phyloP scores from a whole-genome alignment of 2,797 vertebrate genomes.

The Tamandua tetradactyla region DNA sequence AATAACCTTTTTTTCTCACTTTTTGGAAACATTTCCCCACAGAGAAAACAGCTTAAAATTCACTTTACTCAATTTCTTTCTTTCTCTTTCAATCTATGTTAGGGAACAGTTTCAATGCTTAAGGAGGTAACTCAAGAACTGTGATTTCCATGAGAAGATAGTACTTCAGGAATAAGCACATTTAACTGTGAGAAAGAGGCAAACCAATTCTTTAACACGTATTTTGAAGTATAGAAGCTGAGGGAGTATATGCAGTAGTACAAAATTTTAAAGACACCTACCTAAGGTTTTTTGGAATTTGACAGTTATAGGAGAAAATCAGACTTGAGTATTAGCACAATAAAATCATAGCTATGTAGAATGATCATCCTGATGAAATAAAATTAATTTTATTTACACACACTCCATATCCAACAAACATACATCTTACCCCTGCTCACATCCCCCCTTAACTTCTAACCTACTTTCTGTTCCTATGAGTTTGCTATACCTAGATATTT shows the following conservation, averaged over 20 bases:
- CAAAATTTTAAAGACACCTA: neutral
- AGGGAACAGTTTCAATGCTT: neutral
- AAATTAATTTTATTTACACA: too few relatives aligned
- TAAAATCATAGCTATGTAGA: neutral
- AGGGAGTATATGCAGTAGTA: neutral
- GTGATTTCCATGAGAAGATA: neutral
- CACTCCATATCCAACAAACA: too few relatives aligned
- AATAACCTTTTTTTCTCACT: conserved; percentile 32
- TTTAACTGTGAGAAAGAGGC: neutral
- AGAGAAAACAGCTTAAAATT: neutral
- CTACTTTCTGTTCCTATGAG: too few relatives aligned
- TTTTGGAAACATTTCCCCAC: conserved; percentile 8
- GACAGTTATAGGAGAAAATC: conserved; percentile 13
- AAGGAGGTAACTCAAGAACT: neutral
- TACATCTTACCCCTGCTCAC: too few relatives aligned
- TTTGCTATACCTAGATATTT: too few relatives aligned
- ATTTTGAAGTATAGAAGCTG: neutral
- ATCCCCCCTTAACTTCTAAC: too few relatives aligned
- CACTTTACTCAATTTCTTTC: neutral
- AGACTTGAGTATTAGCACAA: neutral
- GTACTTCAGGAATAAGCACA: neutral
- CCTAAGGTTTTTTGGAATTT: neutral
- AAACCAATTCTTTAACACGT: neutral
- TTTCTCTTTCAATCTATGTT: neutral
- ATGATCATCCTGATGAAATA: neutral